Conservation (phyloP, 92 coral and sea anemone genomes). For the Umimayanthus kanabou region DNA sequence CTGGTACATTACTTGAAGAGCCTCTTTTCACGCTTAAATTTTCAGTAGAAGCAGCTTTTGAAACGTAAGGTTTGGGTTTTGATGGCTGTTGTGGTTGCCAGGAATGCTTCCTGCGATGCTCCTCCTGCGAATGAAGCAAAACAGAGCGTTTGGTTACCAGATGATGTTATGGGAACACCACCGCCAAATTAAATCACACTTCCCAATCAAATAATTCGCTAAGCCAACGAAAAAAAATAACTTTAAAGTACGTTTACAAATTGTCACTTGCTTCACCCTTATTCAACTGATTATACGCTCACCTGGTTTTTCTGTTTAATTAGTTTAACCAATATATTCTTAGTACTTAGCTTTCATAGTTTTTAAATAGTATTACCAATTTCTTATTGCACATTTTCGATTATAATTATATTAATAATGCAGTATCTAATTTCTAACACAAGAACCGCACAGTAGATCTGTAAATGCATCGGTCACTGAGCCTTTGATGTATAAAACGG, state of each 20-base stretch:
- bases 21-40: slow-evolving; percentile 3
- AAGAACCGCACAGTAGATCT: no score
- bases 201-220: not conserved
- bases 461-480: no score
- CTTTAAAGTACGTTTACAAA: not conserved
- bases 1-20: not conserved
- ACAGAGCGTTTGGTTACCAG: not conserved
- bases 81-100: slow-evolving; percentile 12
- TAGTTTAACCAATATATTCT: no score
- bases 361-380: no score
- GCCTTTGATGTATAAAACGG: no score
- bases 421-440: no score
- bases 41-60: slow-evolving; percentile 27
- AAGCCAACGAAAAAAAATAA: not conserved
- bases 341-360: no score
- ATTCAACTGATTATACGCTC: not conserved
- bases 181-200: not conserved
- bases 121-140: not conserved
- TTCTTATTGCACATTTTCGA: no score
- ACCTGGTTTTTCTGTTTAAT: no score
- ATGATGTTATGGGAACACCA: not conserved
- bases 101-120: not conserved
- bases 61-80: slow-evolving; percentile 21
- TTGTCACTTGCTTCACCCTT: not conserved
- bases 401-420: no score